Percentiles rank a stretch among this genome's conserved stretches.
Evolutionary conservation across 2,888 invertebrate genomes (phyloP).

Genomic region (Rhamphomyia laevipes): DNA sequence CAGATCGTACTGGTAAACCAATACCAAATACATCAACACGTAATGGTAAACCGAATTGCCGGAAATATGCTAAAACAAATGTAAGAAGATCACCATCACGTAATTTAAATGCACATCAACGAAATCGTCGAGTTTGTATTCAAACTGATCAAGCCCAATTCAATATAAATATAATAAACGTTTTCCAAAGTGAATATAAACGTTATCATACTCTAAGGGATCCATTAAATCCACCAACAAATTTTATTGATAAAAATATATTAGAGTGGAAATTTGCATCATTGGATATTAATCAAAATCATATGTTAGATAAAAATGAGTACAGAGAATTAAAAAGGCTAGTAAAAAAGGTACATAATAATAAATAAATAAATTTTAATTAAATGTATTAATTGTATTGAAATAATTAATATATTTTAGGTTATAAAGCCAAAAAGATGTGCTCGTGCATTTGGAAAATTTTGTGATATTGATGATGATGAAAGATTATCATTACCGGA

Average conservation of each 20-base stretch:
- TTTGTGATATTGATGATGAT: slow-evolving; percentile 77
- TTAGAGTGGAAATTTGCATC: slow-evolving; percentile 84
- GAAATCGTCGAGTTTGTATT: slow-evolving; percentile 48
- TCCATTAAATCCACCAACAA: slow-evolving; percentile 12
- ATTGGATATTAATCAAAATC: slow-evolving; percentile 70
- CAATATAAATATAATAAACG: slow-evolving; percentile 72
- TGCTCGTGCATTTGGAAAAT: slow-evolving; percentile 75
- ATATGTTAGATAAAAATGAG: slow-evolving; percentile 66
- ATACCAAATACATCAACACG: slow-evolving; percentile 68
- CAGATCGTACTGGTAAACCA: slow-evolving; percentile 70
- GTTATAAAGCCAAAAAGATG: slow-evolving; percentile 82
- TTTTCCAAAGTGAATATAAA: slow-evolving; percentile 69
- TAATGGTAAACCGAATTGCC: slow-evolving; percentile 58
- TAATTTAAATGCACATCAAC: slow-evolving; percentile 25
- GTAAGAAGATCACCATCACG: slow-evolving; percentile 49
- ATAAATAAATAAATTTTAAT: not conserved
- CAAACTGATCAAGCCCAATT: slow-evolving; percentile 65
- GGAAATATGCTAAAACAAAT: slow-evolving; percentile 44
- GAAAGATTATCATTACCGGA: slow-evolving; percentile 65
- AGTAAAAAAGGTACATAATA: slow-evolving; percentile 57
- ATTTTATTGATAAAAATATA: slow-evolving; percentile 42
- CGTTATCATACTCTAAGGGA: slow-evolving; percentile 31
- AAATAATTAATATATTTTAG: slow-evolving; percentile 24
- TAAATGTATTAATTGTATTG: not conserved
- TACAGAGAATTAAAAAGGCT: slow-evolving; percentile 69